Evolutionary conservation across 2,888 invertebrate genomes (phyloP).

Genomic region (Tethea ocularis): DNA sequence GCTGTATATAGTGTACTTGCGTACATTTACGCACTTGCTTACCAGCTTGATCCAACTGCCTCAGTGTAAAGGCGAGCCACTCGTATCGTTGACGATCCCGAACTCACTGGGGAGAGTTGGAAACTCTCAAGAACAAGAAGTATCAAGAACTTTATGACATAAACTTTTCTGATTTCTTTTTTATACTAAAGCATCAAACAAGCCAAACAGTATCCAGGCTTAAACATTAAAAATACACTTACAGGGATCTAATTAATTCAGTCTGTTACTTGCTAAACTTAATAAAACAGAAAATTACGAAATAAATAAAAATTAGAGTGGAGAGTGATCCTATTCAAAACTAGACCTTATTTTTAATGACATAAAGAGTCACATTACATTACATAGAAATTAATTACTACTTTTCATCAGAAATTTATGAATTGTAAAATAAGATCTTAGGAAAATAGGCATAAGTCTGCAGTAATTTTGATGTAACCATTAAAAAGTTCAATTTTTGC

Average conservation of each 20-base stretch:
- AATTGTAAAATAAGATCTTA: neutral
- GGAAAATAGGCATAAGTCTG: neutral
- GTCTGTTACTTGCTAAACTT: conserved; percentile 14
- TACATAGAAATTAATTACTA: neutral
- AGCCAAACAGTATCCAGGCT: neutral
- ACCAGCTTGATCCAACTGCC: too few relatives aligned
- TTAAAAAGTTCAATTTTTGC: neutral
- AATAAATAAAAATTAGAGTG: neutral
- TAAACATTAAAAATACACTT: conserved; percentile 11
- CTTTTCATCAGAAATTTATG: too few relatives aligned
- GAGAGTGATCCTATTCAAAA: neutral
- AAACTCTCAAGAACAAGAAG: too few relatives aligned
- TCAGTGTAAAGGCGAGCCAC: too few relatives aligned
- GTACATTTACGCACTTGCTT: too few relatives aligned
- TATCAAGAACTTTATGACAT: too few relatives aligned
- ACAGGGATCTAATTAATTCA: conserved; percentile 14
- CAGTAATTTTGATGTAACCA: neutral
- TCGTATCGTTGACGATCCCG: too few relatives aligned
- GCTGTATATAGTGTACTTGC: too few relatives aligned
- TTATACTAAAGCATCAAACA: neutral
- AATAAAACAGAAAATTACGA: neutral
- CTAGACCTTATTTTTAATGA: neutral
- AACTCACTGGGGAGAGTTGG: too few relatives aligned
- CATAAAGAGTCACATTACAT: neutral
- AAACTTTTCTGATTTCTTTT: too few relatives aligned